These are phyloP conservation scores for Podarcis muralis DNA, from an alignment of 2,113 vertebrate species.

Conservation along the genomic window DNA sequence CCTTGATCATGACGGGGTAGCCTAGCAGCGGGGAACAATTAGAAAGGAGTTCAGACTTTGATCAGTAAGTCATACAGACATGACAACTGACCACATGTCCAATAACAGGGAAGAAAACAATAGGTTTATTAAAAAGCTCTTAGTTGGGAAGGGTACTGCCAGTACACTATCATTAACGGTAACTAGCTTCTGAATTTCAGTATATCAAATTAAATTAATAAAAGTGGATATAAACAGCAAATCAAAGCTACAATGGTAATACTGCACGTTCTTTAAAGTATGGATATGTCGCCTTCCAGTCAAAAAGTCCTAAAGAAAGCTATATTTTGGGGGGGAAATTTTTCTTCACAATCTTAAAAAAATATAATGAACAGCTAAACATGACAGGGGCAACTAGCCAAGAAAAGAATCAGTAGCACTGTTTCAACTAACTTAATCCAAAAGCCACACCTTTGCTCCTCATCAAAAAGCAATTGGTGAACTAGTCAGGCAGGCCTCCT, in stretches of 20 bases:
- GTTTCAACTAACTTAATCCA: not conserved
- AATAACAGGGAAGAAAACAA: constrained; percentile 80
- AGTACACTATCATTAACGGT: not conserved
- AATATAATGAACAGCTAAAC: not conserved
- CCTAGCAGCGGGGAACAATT: constrained; percentile 95
- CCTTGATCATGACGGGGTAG: constrained; percentile 99
- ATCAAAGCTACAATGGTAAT: not conserved
- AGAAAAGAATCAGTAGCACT: not conserved
- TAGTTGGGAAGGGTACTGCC: constrained; percentile 52
- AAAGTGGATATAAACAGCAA: not conserved
- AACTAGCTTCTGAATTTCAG: not conserved
- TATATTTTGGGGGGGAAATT: no score
- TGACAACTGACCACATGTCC: constrained; percentile 94
- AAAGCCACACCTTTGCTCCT: not conserved
- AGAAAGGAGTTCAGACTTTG: constrained; percentile 92
- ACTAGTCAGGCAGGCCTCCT: not conserved
- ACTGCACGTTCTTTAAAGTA: no score
- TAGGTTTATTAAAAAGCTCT: constrained; percentile 74
- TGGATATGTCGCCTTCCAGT: not conserved
- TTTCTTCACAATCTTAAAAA: not conserved
- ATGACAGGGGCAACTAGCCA: not conserved
- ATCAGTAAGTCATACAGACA: constrained; percentile 89
- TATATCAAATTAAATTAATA: not conserved
- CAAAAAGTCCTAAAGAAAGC: not conserved
- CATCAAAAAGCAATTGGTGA: not conserved